Conservation (phyloP, 2,797 vertebrate genomes). For the Gymnopithys bicolor region DNA sequence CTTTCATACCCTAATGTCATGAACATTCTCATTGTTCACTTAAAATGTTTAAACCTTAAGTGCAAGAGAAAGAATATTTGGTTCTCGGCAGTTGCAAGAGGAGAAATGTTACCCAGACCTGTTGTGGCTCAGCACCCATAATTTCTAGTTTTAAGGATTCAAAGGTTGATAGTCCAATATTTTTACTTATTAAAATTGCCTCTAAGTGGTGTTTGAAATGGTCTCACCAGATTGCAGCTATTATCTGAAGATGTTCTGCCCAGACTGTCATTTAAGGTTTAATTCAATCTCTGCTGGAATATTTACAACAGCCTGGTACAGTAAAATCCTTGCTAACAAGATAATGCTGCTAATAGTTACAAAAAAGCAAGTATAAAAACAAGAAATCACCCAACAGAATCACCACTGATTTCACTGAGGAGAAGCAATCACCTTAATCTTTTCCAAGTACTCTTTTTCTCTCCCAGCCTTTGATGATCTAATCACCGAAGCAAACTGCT, state of each 20-base stretch:
- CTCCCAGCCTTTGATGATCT: conserved; percentile 17
- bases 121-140: not conserved
- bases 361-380: not conserved
- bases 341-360: not conserved
- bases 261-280: not conserved
- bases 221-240: not conserved
- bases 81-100: not conserved
- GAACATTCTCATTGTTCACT: not conserved
- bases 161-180: not conserved
- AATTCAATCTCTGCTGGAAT: not conserved
- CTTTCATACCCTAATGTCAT: not conserved
- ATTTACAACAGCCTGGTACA: not conserved
- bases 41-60: not conserved
- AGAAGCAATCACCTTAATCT: conserved; percentile 7
- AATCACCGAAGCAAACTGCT: conserved; percentile 27
- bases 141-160: not conserved
- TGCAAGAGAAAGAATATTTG: not conserved
- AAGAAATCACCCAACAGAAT: not conserved
- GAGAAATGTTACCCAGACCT: not conserved
- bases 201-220: not conserved
- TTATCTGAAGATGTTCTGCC: not conserved
- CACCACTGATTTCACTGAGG: not conserved
- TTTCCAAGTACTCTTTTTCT: not conserved
- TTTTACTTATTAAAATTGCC: not conserved
- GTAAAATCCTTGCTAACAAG: not conserved